Base-by-base conservation (phyloP, 1,140 invertebrate genomes). In the Drosophila punjabiensis region DNA sequence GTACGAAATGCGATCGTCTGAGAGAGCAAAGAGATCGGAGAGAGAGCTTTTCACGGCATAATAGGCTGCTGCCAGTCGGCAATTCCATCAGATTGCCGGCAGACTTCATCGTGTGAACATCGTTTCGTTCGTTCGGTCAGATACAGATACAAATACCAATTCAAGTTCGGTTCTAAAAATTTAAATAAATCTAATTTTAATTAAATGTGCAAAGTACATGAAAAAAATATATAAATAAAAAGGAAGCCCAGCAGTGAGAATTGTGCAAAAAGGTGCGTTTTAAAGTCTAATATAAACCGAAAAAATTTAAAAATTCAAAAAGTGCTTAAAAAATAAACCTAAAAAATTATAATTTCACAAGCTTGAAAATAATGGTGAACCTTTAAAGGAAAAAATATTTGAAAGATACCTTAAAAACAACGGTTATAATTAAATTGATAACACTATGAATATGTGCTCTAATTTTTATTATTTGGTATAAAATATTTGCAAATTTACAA, bases 51-150 rank as follows among this genome's bases (percentile, higher is more conserved):
- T 30, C 24, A 14, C 32, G 55, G 30, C 20, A 32, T 33, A 41
- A 67, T 24, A 68, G 58, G 59, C 65, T 63, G 65, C 65, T 68
- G 65, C 63, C 28, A 28, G 28, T 30, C 24, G 13, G 18, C 20
- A 30, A 65, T 43, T 64, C 13, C 63, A 30, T 41, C 63, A 65
- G 37, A 56, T 33, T 43, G 35, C 63, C 65, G 65, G 65, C 43
- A 48, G 43, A 20, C 20, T 28, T 37, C 39, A 28, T 48, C 28
- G 65, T 37, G 65, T 64, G 33, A 32, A 32, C 45, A 48, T 64
- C 45, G 33, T 24, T 28, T 14, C 18, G 32, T 68, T 63, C 33
- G 48, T 64, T 18, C 33, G 50, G 61, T 30, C 32, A 55, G 37
- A 60, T 39, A 58, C 33, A 58, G 30, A 59, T 32, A 43, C 41